A percentile compares a stretch with the other conserved stretches of the same genome.
These are phyloP conservation scores for Phrynosoma platyrhinos DNA, from an alignment of 2,113 vertebrate genomes.

Conservation along the genomic window DNA sequence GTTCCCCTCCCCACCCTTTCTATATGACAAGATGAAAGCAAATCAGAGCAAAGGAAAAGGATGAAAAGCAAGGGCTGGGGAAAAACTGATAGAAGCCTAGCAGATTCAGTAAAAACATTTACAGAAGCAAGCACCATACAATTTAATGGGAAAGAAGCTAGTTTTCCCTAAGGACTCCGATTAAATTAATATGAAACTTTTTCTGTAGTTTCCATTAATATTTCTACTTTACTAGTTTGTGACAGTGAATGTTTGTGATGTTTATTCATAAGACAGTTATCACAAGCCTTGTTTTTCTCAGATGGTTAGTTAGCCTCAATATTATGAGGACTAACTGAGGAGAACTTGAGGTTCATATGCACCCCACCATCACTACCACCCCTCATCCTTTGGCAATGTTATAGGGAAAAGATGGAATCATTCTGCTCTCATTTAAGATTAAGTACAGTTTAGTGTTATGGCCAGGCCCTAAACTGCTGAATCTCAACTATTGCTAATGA, in stretches of 20 bases:
- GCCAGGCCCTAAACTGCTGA: background rate
- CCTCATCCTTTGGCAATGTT: background rate
- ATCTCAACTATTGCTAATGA: background rate
- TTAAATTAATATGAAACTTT: background rate
- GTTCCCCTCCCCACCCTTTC: background rate
- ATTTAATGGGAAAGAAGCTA: background rate
- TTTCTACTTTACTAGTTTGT: background rate
- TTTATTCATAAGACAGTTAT: background rate
- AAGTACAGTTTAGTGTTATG: background rate
- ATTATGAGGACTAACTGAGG: too few relatives aligned
- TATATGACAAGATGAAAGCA: background rate
- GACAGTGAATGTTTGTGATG: background rate
- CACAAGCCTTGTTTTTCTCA: background rate
- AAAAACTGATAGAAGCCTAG: background rate
- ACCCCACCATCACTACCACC: too few relatives aligned
- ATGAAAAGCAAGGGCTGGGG: background rate
- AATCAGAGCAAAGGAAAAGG: background rate
- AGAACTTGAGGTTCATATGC: background rate
- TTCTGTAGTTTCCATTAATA: background rate
- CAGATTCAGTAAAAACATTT: background rate
- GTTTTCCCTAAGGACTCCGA: background rate
- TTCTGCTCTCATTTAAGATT: background rate
- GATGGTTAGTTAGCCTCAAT: background rate
- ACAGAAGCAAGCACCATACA: background rate
- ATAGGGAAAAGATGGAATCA: background rate